phyloP scores from a whole-genome alignment of 1,140 invertebrate species.

The Drosophila santomea region DNA sequence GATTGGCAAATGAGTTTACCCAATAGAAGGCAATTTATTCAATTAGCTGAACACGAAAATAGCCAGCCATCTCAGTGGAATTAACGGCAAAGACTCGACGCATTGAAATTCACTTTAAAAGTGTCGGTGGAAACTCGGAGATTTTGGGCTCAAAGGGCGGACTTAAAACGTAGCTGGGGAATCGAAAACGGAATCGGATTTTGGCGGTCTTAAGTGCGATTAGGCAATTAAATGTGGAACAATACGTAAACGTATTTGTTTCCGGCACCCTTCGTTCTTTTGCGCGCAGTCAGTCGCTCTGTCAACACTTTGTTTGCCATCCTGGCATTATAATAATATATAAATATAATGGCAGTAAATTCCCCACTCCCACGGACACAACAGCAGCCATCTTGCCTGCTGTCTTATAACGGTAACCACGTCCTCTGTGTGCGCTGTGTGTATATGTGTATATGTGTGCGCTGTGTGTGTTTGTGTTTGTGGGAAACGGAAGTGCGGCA shows the following conservation, averaged over 20 bases:
- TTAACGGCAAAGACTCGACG: neutral
- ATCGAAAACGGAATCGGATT: neutral
- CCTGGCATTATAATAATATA: conserved; percentile 50
- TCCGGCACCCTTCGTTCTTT: neutral
- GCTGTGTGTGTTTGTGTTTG: conserved; percentile 13
- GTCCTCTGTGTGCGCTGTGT: conserved; percentile 37
- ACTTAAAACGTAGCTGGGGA: conserved; percentile 1
- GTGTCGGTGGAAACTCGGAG: neutral
- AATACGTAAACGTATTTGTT: conserved; percentile 44
- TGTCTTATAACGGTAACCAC: conserved; percentile 63
- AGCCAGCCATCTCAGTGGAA: conserved; percentile 2
- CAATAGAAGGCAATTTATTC: conserved; percentile 5
- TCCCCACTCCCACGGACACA: conserved; percentile 1
- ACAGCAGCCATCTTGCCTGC: conserved; percentile 51
- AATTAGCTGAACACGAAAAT: conserved; percentile 24
- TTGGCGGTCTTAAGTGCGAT: conserved; percentile 33
- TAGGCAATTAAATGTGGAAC: conserved; percentile 51
- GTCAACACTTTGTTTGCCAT: conserved; percentile 44
- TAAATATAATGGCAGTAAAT: conserved; percentile 60
- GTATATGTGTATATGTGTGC: conserved; percentile 17
- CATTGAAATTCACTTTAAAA: conserved; percentile 28
- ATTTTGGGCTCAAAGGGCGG: conserved; percentile 2
- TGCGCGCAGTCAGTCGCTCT: conserved; percentile 17
- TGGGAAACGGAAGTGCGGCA: conserved; percentile 63
- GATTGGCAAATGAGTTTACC: neutral